Conservation (phyloP, 2,888 invertebrate genomes). For the Coremacera marginata region DNA sequence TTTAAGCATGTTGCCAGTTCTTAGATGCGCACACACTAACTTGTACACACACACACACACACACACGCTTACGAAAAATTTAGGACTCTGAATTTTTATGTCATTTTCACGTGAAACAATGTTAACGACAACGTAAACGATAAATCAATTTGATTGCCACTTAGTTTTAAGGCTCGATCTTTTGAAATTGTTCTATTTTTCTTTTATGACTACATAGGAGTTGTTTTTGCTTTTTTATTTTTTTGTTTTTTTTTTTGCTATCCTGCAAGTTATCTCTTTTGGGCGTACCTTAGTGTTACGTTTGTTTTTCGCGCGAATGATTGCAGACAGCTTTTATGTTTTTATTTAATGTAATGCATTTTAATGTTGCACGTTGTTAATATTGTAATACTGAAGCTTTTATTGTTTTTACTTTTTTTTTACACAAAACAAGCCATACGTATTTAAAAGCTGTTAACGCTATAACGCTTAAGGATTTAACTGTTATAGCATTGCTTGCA, state of each 20-base stretch:
- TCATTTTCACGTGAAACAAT: conserved; percentile 46
- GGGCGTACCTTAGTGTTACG: neutral
- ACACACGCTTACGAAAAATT: conserved; percentile 15
- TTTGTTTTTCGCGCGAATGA: neutral
- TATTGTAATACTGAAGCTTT: neutral
- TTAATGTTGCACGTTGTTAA: neutral
- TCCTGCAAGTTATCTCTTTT: neutral
- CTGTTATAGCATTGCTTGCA: neutral
- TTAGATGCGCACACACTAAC: neutral
- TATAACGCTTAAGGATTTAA: neutral
- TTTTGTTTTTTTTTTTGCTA: neutral
- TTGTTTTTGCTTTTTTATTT: neutral
- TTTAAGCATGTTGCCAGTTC: neutral
- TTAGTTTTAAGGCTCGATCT: conserved; percentile 22
- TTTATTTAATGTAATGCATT: neutral
- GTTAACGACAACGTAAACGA: conserved; percentile 48
- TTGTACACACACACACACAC: conserved; percentile 1
- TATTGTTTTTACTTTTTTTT: neutral
- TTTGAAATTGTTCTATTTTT: conserved; percentile 23
- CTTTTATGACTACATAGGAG: conserved; percentile 10
- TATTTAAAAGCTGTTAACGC: neutral
- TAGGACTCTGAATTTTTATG: neutral
- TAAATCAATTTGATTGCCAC: conserved; percentile 60
- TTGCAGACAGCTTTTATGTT: neutral
- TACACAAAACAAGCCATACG: neutral